Conservation (phyloP, 1,140 invertebrate genomes). For the Microplitis demolitor region DNA sequence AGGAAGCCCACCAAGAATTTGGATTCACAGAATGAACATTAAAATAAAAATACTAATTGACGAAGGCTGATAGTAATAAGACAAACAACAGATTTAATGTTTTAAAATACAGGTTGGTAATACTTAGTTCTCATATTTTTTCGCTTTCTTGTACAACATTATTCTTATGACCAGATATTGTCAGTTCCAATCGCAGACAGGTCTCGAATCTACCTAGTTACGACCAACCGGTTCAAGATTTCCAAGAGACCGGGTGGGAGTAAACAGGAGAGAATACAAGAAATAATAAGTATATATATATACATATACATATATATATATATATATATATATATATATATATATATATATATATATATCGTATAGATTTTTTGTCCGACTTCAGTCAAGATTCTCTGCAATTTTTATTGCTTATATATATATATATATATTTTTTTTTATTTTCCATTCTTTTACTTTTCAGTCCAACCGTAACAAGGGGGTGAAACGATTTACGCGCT, state of each 20-base stretch:
- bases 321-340: too few relatives aligned
- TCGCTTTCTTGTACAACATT: conserved; percentile 23
- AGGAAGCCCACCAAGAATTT: neutral
- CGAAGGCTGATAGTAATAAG: conserved; percentile 60
- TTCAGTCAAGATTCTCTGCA: conserved; percentile 16
- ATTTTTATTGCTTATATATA: neutral
- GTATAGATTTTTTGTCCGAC: conserved; percentile 38
- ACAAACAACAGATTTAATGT: conserved; percentile 60
- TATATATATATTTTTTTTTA: conserved; percentile 8
- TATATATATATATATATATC: neutral
- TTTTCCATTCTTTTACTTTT: conserved; percentile 21
- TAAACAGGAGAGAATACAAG: neutral
- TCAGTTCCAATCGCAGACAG: conserved; percentile 3
- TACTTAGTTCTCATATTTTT: conserved; percentile 20
- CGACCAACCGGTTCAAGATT: conserved; percentile 55
- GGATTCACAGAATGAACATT: conserved; percentile 59
- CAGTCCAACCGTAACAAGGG: conserved; percentile 22
- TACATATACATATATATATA: neutral
- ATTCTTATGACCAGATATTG: conserved; percentile 13
- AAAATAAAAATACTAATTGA: conserved; percentile 63
- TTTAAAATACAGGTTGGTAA: conserved; percentile 58
- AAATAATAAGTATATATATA: neutral
- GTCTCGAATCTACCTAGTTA: conserved; percentile 34
- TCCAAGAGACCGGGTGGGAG: conserved; percentile 40
- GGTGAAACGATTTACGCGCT: conserved; percentile 23